These are phyloP conservation scores for Stichopus chloronotus DNA, from an alignment of 35 echinoderm and acorn worm species.

Conservation along the genomic window DNA sequence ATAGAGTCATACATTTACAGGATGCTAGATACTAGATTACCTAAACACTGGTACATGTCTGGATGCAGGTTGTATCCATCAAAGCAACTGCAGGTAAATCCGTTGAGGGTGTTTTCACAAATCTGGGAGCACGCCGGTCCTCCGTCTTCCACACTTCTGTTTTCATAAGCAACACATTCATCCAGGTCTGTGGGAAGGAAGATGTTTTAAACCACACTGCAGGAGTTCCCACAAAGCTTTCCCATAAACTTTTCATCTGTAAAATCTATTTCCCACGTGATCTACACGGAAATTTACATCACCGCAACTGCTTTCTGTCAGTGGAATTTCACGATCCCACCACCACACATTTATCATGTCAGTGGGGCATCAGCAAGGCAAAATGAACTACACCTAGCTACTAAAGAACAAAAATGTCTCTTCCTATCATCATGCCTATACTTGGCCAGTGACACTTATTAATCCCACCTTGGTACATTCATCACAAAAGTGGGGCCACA, in stretches of 20 bases:
- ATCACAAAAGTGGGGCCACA: neutral
- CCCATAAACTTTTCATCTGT: no score
- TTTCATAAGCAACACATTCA: constrained; percentile 70
- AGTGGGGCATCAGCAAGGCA: no score
- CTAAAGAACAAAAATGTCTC: neutral
- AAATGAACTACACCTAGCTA: no score
- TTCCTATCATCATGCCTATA: neutral
- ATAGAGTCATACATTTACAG: neutral
- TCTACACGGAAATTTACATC: no score
- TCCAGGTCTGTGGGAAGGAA: constrained; percentile 70
- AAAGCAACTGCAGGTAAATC: constrained; percentile 71
- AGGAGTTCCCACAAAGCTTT: neutral
- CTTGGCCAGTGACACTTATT: neutral
- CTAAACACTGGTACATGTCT: constrained; percentile 67
- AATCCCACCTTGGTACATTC: neutral
- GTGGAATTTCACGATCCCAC: neutral
- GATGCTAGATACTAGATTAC: constrained; percentile 44
- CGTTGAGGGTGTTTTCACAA: constrained; percentile 72
- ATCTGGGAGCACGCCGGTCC: constrained; percentile 77
- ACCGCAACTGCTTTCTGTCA: neutral
- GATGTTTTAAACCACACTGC: neutral
- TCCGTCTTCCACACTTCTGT: constrained; percentile 35
- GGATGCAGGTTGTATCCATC: constrained; percentile 72
- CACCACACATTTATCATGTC: no score
- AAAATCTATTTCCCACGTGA: no score